Evolutionary conservation across 2,113 vertebrate genomes (phyloP), one percentile per base, ranked within the genome.

Genomic region (Gavialis gangeticus): DNA sequence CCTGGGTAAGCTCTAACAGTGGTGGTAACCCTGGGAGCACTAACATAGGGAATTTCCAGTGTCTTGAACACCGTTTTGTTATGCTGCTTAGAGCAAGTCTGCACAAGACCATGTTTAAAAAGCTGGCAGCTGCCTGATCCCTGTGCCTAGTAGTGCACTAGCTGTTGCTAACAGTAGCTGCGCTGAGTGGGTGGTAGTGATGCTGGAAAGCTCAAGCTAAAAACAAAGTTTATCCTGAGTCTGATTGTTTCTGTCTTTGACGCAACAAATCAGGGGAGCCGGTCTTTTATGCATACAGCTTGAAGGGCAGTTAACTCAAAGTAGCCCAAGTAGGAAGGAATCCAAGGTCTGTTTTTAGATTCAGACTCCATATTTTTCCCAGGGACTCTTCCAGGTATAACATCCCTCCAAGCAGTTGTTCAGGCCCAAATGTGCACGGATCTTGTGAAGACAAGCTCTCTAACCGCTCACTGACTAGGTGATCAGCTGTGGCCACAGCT

Each of bases 31-130:
- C 18, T 71, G 37, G 46, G 15, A 84, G 15, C 10, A 1, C n/a
- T 11, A 5, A 11, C 16, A 0, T 6, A 94, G 60, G 4, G 30
- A 1, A 4, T 76, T 86, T 30, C 12, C 71, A 10, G 5, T 21
- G 24, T 0, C 0, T 46, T 2, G 67, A 22, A 57, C 37, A 76
- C 1, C 8, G 19, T 57, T 69, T 15, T 67, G 25, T 55, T 66
- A 1, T 13, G 4, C 58, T 27, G 57, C 22, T n/a, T 15, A 87
- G 62, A 83, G 46, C 6, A 66, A 67, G 8, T 58, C 46, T 79
- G 0, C 25, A 34, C 16, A 19, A 22, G 57, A 14, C 15, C n/a
- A 27, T 34, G 27, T 58, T 83, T 79, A 75, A 90, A 58, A 16
- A 86, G 64, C 12, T 69, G 22, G 28, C 57, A 12, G 13, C 84